phyloP scores from a whole-genome alignment of 2,797 vertebrate genomes.

The Myotis findleyi region DNA sequence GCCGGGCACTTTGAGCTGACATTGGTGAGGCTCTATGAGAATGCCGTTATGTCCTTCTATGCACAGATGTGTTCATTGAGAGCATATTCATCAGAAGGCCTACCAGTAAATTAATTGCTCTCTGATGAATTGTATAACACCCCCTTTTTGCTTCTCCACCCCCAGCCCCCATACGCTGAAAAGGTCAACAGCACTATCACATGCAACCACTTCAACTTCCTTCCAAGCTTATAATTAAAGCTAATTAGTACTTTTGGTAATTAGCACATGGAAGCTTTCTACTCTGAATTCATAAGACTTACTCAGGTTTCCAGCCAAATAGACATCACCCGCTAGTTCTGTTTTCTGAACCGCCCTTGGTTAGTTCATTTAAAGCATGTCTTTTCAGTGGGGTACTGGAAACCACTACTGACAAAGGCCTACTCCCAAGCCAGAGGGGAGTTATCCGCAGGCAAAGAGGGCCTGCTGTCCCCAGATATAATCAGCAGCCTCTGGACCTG shows the following conservation, averaged over 20 bases:
- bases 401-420: neutral
- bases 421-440: neutral
- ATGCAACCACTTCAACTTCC: slow-evolving; percentile 80
- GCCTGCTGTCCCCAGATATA: neutral
- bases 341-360: slow-evolving; percentile 65
- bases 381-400: slow-evolving; percentile 25
- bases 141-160: slow-evolving; percentile 78
- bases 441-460: neutral
- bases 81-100: slow-evolving; percentile 81
- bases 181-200: slow-evolving; percentile 85
- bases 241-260: slow-evolving; percentile 84
- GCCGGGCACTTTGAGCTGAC: slow-evolving; percentile 44
- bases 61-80: slow-evolving; percentile 75
- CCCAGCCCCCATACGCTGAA: slow-evolving; percentile 55
- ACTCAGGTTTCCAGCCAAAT: slow-evolving; percentile 66
- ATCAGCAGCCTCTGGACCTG: neutral
- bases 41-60: slow-evolving; percentile 72
- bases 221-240: slow-evolving; percentile 86
- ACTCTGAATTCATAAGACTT: slow-evolving; percentile 82
- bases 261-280: slow-evolving; percentile 81
- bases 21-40: slow-evolving; percentile 68
- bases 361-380: slow-evolving; percentile 9
- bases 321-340: slow-evolving; percentile 53
- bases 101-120: slow-evolving; percentile 82
- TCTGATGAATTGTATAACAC: slow-evolving; percentile 84